phyloP scores from a whole-genome alignment of 2,113 vertebrate genomes.

The Philantomba maxwellii region DNA sequence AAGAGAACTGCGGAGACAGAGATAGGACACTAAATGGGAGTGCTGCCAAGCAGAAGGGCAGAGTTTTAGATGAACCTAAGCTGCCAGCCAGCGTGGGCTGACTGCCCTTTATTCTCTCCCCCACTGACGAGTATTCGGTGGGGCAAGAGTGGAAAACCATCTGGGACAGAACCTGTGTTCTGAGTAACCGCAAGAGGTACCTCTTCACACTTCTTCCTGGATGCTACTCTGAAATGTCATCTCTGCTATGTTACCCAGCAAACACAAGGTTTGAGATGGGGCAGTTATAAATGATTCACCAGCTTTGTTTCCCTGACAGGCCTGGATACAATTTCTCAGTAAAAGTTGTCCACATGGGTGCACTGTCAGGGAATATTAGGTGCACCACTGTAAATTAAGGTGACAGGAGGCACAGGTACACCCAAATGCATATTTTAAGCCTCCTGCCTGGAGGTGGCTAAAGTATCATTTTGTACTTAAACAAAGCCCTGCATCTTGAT shows the following conservation, averaged over 20 bases:
- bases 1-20: slow-evolving; percentile 85
- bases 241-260: slow-evolving; percentile 22
- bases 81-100: background rate
- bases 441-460: background rate
- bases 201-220: background rate
- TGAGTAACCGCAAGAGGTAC: background rate
- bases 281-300: slow-evolving; percentile 63
- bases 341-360: background rate
- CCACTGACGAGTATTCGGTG: background rate
- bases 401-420: background rate
- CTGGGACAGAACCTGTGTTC: background rate
- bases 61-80: background rate
- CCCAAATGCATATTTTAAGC: background rate
- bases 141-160: background rate
- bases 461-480: background rate
- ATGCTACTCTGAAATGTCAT: slow-evolving; percentile 11
- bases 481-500: background rate
- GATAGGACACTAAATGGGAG: background rate
- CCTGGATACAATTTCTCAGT: slow-evolving; percentile 50
- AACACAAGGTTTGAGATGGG: background rate
- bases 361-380: background rate
- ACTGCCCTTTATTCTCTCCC: background rate
- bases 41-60: background rate
- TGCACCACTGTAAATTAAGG: background rate
- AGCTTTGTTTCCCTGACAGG: background rate